Base-by-base conservation (phyloP, 2,888 invertebrate species). In the Homarus gammarus region DNA sequence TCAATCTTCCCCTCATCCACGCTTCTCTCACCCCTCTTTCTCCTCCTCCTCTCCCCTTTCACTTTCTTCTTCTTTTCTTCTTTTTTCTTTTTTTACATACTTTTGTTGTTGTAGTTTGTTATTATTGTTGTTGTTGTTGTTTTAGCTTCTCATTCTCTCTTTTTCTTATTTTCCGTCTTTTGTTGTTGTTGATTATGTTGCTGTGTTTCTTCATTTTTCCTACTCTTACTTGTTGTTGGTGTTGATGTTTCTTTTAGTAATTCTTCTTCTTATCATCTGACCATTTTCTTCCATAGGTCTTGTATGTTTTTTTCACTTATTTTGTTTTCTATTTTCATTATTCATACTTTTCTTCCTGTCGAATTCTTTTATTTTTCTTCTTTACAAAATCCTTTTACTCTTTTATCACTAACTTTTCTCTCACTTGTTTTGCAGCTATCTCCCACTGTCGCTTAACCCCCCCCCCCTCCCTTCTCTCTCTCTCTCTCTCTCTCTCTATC, bases 1-100 rank as follows among this genome's bases (percentile, higher is more conserved):
- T 84, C 84, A 84, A 73, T 84, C 84, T 84, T 75, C n/a, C 27
- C 84, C 84, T 75, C 84, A 84, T 73, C 84, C 51, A 68, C 44
- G 27, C 64, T 44, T 83, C 33, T 18, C 44, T 72, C 33, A 51
- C 83, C 12, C 31, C 2, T 38, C 61, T 36, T 82, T 10, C 33
- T 15, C 33, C 51, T 56, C 1, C 6, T 51, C 10, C 6, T 82
- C n/a, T 31, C n/a, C 49, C 38, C 72, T 40, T 27, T n/a, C n/a
- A n/a, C n/a, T n/a, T n/a, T n/a, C n/a, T n/a, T n/a, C n/a, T n/a
- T n/a, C n/a, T n/a, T n/a, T 27, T 49, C 44, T 61, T n/a, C 27
- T 33, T 36, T 33, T 68, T 1, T 31, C 0, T n/a, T n/a, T 68
- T 6, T 22, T 73, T 38, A 38, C 75, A 10, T 15, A 38, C 61